Evolutionary conservation across 2,888 invertebrate genomes (phyloP), one percentile per base, ranked within the genome.

Genomic region (Brachynemurus nebulosus): DNA sequence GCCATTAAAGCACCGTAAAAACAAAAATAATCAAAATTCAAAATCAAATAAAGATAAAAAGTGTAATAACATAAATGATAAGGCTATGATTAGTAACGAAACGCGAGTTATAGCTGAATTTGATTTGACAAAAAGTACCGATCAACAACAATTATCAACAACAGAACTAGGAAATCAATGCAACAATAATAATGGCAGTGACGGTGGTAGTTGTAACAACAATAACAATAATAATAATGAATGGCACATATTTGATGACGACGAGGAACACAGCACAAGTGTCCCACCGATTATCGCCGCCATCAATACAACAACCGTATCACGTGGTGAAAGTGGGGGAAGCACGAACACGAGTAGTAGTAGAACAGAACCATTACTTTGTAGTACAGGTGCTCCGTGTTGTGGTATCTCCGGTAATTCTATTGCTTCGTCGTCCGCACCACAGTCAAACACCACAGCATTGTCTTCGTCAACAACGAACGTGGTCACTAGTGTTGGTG

Each of bases 341-440:
- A 50, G 45, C 42, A 53, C 56, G 56, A 57, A 60, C 57, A 61
- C 63, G 57, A 63, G 63, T 57, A 58, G 57, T 54, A 57, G 60
- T 60, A 59, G 61, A 56, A 61, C 60, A 57, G 30, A 30, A n/a
- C n/a, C n/a, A n/a, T n/a, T n/a, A n/a, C n/a, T n/a, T n/a, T n/a
- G n/a, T n/a, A n/a, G n/a, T n/a, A n/a, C n/a, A n/a, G n/a, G n/a
- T n/a, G n/a, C n/a, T n/a, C n/a, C n/a, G n/a, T n/a, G n/a, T n/a
- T n/a, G n/a, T n/a, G n/a, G n/a, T n/a, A n/a, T n/a, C n/a, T n/a
- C n/a, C n/a, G n/a, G n/a, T n/a, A n/a, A n/a, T n/a, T n/a, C n/a
- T n/a, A n/a, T n/a, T n/a, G n/a, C n/a, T n/a, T n/a, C n/a, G n/a
- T n/a, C n/a, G n/a, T n/a, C n/a, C n/a, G n/a, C n/a, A n/a, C n/a